phyloP scores from a whole-genome alignment of 2,888 invertebrate species.

The Andrena marginata region DNA sequence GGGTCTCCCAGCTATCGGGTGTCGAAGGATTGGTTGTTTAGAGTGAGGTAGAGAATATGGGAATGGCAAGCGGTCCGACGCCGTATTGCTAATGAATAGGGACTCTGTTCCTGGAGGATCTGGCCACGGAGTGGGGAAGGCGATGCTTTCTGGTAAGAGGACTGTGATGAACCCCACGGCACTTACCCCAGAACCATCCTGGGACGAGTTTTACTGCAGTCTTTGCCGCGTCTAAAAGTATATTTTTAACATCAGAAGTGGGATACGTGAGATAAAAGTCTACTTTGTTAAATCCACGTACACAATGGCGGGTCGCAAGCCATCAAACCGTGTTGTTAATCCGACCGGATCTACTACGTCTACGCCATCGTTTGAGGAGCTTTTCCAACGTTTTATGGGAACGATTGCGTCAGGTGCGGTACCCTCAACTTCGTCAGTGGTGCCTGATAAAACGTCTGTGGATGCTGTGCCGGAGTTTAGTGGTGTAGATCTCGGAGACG shows the following conservation, averaged over 20 bases:
- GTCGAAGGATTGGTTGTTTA: no score
- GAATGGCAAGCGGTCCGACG: no score
- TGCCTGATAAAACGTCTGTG: background rate
- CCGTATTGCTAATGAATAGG: no score
- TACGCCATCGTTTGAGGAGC: background rate
- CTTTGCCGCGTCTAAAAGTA: background rate
- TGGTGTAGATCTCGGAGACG: constrained; percentile 26
- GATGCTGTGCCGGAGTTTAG: constrained; percentile 9
- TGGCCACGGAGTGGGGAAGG: no score
- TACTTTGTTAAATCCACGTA: background rate
- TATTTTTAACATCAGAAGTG: constrained; percentile 18
- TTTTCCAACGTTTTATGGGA: background rate
- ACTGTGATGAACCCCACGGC: no score
- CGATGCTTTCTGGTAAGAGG: no score
- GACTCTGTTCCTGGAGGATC: no score
- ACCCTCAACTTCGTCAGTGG: background rate
- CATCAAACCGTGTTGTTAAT: no score
- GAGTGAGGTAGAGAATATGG: no score
- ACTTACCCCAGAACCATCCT: no score
- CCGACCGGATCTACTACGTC: background rate
- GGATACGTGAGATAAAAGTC: background rate
- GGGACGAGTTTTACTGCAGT: no score
- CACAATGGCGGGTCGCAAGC: background rate
- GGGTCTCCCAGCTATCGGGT: no score
- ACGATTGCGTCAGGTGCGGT: background rate